Conservation (phyloP, 2,888 invertebrate species). For the Siphonodentalium dalli region DNA sequence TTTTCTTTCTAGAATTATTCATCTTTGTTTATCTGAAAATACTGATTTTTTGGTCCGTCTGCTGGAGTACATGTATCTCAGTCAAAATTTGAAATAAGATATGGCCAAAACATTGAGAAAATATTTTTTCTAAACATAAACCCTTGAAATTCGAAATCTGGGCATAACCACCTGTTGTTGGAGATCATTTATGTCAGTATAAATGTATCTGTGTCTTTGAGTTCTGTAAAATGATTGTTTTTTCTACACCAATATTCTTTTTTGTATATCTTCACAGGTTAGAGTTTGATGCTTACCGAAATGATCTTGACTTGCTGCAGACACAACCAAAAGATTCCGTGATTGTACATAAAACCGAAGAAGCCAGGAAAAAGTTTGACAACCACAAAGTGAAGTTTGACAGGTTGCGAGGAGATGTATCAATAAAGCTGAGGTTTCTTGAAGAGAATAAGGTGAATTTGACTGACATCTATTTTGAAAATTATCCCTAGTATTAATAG, state of each 20-base stretch:
- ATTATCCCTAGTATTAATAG: background rate
- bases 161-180: background rate
- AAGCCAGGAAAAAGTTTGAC: constrained; percentile 82
- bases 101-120: too few relatives aligned
- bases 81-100: too few relatives aligned
- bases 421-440: constrained; percentile 92
- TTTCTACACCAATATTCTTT: background rate
- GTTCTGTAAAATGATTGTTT: background rate
- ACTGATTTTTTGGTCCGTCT: too few relatives aligned
- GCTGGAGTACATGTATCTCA: too few relatives aligned
- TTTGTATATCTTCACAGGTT: constrained; percentile 69
- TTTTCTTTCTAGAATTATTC: too few relatives aligned
- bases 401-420: constrained; percentile 89
- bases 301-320: constrained; percentile 86
- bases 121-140: too few relatives aligned
- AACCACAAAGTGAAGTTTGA: constrained; percentile 90
- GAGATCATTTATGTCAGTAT: background rate
- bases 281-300: constrained; percentile 97
- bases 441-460: constrained; percentile 91
- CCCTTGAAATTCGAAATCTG: too few relatives aligned
- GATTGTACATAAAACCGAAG: constrained; percentile 73
- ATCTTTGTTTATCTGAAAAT: too few relatives aligned
- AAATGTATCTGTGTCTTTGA: background rate
- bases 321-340: constrained; percentile 61
- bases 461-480: background rate